Conservation (phyloP, 2,113 vertebrate species). For the human region GRCh38 chr12:30923501-30924000, state of each 20-base stretch:
- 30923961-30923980: no score
- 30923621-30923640: not conserved
- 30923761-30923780: no score
- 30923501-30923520: not conserved
- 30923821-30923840: not conserved
- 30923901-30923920: not conserved
- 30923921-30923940: not conserved
- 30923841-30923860: not conserved
- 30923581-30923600: not conserved
- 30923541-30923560: not conserved
- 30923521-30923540: not conserved
- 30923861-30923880: not conserved
- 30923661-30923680: not conserved
- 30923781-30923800: not conserved
- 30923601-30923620: not conserved
- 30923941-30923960: not conserved
- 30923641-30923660: no score
- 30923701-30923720: not conserved
- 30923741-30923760: not conserved
- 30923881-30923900: not conserved
- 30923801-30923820: not conserved
- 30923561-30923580: not conserved
- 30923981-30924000: rapidly evolving
- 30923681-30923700: not conserved
- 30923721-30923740: rapidly evolving